Conservation (phyloP, 2,888 invertebrate genomes). For the Pogonocherus hispidulus region DNA sequence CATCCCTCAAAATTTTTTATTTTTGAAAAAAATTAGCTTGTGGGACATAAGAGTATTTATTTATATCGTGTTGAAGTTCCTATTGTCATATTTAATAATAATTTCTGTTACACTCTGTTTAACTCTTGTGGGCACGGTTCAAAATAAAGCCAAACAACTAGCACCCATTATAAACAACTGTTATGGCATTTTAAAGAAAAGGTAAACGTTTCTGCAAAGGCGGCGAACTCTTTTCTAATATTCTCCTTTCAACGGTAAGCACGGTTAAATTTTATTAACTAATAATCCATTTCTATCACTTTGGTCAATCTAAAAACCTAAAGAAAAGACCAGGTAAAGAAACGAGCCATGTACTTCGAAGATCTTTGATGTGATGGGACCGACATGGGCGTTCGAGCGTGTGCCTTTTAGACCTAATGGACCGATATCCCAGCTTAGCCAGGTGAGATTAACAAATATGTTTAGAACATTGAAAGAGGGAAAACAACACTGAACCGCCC, state of each 20-base stretch:
- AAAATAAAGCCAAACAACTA: too few relatives aligned
- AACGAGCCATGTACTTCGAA: slow-evolving; percentile 41
- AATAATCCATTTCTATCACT: slow-evolving; percentile 51
- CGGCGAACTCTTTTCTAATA: slow-evolving; percentile 53
- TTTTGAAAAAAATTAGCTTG: too few relatives aligned
- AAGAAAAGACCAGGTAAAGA: slow-evolving; percentile 47
- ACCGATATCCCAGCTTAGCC: slow-evolving; percentile 58
- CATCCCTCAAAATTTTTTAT: too few relatives aligned
- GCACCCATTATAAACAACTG: too few relatives aligned
- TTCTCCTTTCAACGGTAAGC: slow-evolving; percentile 43
- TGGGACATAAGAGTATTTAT: too few relatives aligned
- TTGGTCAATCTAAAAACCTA: slow-evolving; percentile 45
- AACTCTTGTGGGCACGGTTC: too few relatives aligned
- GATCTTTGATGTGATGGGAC: slow-evolving; percentile 61
- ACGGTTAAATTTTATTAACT: slow-evolving; percentile 51
- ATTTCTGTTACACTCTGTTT: too few relatives aligned
- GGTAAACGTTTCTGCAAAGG: neutral
- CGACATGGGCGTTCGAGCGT: slow-evolving; percentile 67
- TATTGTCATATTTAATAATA: too few relatives aligned
- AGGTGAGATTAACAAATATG: slow-evolving; percentile 42
- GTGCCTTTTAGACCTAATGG: slow-evolving; percentile 64
- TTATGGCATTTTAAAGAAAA: neutral
- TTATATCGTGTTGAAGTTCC: too few relatives aligned
- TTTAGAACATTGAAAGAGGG: slow-evolving; percentile 12
- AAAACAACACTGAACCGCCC: too few relatives aligned